phyloP scores from a whole-genome alignment of 2,113 vertebrate genomes.

The Talpa occidentalis region DNA sequence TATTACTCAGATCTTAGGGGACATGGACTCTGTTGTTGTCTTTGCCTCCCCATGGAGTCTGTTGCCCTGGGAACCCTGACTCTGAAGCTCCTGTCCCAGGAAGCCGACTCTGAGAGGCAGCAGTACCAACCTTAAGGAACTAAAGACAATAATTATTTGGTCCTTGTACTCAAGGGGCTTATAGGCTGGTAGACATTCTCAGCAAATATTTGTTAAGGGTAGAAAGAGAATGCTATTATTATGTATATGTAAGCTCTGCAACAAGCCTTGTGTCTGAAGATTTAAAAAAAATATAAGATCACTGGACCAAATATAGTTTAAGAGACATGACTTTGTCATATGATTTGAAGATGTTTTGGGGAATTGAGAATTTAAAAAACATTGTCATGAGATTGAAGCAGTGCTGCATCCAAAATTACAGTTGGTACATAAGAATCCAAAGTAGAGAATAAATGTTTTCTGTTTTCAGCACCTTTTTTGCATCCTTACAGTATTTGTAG shows the following conservation, averaged over 20 bases:
- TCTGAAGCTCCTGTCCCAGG: not conserved
- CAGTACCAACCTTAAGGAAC: not conserved
- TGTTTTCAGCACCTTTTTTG: not conserved
- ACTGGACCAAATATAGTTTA: not conserved
- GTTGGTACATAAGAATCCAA: not conserved
- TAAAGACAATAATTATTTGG: not conserved
- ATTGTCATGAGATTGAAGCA: not conserved
- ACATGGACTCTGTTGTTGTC: conserved; percentile 35
- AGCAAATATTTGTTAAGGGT: not conserved
- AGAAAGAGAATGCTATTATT: not conserved
- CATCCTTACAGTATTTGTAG: not conserved
- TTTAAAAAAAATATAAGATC: conserved; percentile 41
- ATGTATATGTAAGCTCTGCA: not conserved
- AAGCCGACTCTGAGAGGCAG: not conserved
- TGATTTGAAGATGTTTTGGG: not conserved
- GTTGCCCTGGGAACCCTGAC: conserved; percentile 29
- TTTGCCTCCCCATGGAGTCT: conserved; percentile 42
- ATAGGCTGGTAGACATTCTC: not conserved
- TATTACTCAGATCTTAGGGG: not conserved
- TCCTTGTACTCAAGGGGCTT: not conserved
- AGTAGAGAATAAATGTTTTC: conserved; percentile 7
- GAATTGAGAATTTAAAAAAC: not conserved
- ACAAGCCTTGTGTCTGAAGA: not conserved
- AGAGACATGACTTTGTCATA: not conserved
- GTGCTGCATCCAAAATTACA: not conserved